phyloP scores from a whole-genome alignment of 2,888 invertebrate species.

The Onchidella celtica region DNA sequence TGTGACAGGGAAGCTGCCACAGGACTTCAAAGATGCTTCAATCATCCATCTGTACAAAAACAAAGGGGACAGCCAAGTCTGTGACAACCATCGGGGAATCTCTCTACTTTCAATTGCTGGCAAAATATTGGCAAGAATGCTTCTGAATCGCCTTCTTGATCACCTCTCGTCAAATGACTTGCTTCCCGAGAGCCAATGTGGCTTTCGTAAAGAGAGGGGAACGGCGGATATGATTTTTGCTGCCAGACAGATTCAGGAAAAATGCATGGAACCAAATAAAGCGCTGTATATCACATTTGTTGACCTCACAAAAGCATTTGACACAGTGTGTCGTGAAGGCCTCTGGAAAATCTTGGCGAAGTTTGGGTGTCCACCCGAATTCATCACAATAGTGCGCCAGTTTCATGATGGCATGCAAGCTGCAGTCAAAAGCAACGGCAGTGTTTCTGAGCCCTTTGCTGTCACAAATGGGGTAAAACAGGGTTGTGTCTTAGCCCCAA shows the following conservation, averaged over 20 bases:
- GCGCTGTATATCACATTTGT: constrained; percentile 50
- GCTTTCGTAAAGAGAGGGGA: not conserved
- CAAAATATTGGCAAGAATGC: not conserved
- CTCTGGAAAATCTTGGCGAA: constrained; percentile 33
- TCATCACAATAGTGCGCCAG: constrained; percentile 22
- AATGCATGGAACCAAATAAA: not conserved
- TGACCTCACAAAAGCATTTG: too few species aligned
- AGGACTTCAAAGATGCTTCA: too few species aligned
- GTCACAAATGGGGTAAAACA: constrained; percentile 10
- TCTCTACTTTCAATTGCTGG: not conserved
- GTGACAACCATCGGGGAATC: constrained; percentile 5
- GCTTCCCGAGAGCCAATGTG: not conserved
- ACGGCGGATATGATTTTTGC: not conserved
- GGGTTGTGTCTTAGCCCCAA: too few species aligned
- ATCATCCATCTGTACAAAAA: not conserved
- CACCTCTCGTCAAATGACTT: not conserved
- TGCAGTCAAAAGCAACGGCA: not conserved
- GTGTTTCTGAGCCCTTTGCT: not conserved
- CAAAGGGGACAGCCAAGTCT: not conserved
- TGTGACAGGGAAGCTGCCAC: too few species aligned
- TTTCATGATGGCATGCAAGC: constrained; percentile 34
- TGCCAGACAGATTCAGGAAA: not conserved
- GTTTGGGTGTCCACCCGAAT: constrained; percentile 23
- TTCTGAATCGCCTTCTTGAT: not conserved
- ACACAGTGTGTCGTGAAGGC: too few species aligned